Evolutionary conservation across 2,888 invertebrate genomes (phyloP).

Genomic region (Drosophila ezoana): DNA sequence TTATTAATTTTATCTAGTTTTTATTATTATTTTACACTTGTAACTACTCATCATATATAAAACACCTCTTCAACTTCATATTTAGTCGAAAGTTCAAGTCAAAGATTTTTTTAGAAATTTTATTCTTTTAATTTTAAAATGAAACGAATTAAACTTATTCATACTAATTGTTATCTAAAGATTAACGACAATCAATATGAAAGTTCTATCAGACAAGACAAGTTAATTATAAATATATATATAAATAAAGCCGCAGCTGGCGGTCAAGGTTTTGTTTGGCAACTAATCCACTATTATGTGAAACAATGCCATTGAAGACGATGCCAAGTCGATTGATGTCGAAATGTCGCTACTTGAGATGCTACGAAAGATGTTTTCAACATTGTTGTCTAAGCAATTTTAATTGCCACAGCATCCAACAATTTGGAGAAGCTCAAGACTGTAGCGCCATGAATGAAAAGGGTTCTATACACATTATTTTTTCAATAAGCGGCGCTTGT

Average conservation of each 20-base stretch:
- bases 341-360: slow-evolving; percentile 70
- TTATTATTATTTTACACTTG: too few species aligned
- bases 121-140: too few species aligned
- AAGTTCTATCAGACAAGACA: too few species aligned
- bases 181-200: too few species aligned
- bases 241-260: slow-evolving; percentile 20
- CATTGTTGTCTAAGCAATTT: slow-evolving; percentile 70
- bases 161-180: too few species aligned
- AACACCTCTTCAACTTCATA: too few species aligned
- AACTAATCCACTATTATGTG: slow-evolving; percentile 68
- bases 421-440: slow-evolving; percentile 20
- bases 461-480: slow-evolving; percentile 25
- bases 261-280: slow-evolving; percentile 20
- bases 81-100: too few species aligned
- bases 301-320: slow-evolving; percentile 50
- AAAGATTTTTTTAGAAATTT: too few species aligned
- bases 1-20: too few species aligned
- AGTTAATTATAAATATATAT: slow-evolving; percentile 27
- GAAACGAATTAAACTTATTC: too few species aligned
- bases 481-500: slow-evolving; percentile 77
- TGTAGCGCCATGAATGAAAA: slow-evolving; percentile 68
- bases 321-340: slow-evolving; percentile 50
- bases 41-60: too few species aligned
- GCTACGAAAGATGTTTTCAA: slow-evolving; percentile 19
- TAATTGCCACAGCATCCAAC: slow-evolving; percentile 65